phyloP scores from a whole-genome alignment of 2,797 vertebrate species.

The Myotis daubentonii region DNA sequence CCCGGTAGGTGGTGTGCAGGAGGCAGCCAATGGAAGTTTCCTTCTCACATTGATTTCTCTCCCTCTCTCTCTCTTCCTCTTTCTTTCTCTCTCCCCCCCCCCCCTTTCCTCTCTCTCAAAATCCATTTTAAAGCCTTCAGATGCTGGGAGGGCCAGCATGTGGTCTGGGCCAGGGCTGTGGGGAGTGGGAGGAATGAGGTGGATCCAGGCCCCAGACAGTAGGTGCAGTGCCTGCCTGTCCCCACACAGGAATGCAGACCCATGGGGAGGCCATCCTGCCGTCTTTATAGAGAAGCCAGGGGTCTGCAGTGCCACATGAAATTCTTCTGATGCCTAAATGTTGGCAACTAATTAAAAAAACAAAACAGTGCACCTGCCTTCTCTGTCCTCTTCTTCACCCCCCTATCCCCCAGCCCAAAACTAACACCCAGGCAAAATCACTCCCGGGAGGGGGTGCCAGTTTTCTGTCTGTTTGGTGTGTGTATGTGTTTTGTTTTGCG shows the following conservation, averaged over 20 bases:
- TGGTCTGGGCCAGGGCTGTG: background rate
- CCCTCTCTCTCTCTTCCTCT: too few relatives aligned
- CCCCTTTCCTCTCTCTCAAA: too few relatives aligned
- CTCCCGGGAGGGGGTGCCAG: rapidly evolving
- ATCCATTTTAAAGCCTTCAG: too few relatives aligned
- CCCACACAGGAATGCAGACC: background rate
- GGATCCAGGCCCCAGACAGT: background rate
- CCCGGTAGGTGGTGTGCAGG: too few relatives aligned
- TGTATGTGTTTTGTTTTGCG: too few relatives aligned
- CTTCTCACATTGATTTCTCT: too few relatives aligned
- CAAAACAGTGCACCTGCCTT: background rate
- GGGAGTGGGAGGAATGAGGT: background rate
- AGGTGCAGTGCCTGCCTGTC: background rate
- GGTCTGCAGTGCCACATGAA: rapidly evolving
- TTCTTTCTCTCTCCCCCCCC: too few relatives aligned
- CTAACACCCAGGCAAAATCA: background rate
- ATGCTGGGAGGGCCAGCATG: rapidly evolving
- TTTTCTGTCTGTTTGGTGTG: background rate
- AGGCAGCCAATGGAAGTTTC: too few relatives aligned
- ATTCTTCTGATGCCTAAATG: background rate
- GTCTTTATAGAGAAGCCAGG: background rate
- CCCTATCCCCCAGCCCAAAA: rapidly evolving
- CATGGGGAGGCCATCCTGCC: rapidly evolving
- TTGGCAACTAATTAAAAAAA: background rate
- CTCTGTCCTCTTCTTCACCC: too few relatives aligned